Evolutionary conservation across 1,140 invertebrate species (phyloP), one percentile per base, ranked within the genome.

Genomic region (Globodera rostochiensis): DNA sequence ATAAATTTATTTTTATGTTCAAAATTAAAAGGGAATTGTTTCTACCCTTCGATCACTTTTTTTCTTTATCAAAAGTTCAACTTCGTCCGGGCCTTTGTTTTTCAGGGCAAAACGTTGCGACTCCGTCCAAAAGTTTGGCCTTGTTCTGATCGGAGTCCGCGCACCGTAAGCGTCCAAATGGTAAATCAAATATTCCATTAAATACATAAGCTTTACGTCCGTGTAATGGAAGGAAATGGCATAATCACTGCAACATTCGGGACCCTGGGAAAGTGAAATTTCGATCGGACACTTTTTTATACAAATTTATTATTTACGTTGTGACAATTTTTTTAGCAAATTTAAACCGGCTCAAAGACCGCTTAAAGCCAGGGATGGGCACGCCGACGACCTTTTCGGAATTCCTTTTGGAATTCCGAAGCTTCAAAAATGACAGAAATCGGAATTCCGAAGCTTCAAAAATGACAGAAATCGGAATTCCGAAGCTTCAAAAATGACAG

Each of bases 171-270:
- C 95, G 78, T 94, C 91, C 67, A 98, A 90, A 90, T 97, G 95
- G 90, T 98, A 98, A 84, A 98, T 94, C 47, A 98, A 91, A 90
- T 97, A 98, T 84, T 98, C 95, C 47, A 97, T 89, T 6, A 96
- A 94, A 89, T 98, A 97, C 95, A 98, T 97, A 91, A 94, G 93
- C 87, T 96, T 94, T 0, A 95, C 95, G 8, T 92, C 92, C 4
- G 97, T 94, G 88, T 97, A 97, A 90, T 98, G 96, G 91, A 98
- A 98, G 0, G 95, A 96, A 53, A 98, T 93, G 0, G 96, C 95
- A 88, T 94, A 94, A 88, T 98, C 79, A 36, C 69, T 77, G 67
- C 79, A 80, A 45, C 79, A 80, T 2, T 66, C 79, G 15, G 79
- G 79, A 0, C 79, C 79, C 79, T 80, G 36, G 25, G 1, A 71